Evolutionary conservation across 1,140 invertebrate species (phyloP), one percentile per base, ranked within the genome.

Genomic region (Drosophila nigromelanica): DNA sequence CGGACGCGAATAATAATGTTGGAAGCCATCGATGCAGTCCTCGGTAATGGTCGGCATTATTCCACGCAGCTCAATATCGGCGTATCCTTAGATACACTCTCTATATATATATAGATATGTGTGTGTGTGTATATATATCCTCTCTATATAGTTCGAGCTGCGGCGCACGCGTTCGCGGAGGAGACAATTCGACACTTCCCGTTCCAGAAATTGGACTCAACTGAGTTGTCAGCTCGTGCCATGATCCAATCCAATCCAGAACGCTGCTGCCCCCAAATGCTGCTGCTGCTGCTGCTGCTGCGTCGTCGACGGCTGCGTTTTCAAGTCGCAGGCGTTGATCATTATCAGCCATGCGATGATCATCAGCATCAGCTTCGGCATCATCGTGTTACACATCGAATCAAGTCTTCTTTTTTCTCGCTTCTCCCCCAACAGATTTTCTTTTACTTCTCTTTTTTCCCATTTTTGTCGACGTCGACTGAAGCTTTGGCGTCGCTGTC

Each of bases 1-100:
- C 58, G 93, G 93, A 71, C 94, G 92, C n/a, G 93, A 78, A 87
- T 95, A 95, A 86, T 95, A 95, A 76, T 94, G 90, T 78, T 94
- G 93, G 83, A 94, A 94, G 73, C 93, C 92, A 92, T 94, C 94
- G 87, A 94, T 92, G 56, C 91, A 90, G n/a, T 92, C 87, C 71
- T 92, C 91, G 39, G 91, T 91, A n/a, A 91, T 81, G 47, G 91
- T 92, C 14, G 89, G 90, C 90, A 91, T 91, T 85, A 45, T 90
- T 18, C 12, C 30, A 30, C 8, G 21, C 68, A 78, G 73, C 52
- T 68, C 51, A 68, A 59, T 55, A 43, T 42, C 24, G 60, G 39
- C 55, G 27, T 60, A 68, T 69, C 60, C 67, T 75, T 60, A 21
- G 18, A 27, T 27, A 27, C 21, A 24, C 21, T 24, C 21, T 18